Conservation (phyloP, 2,888 invertebrate species). For the Agonopterix arenella region DNA sequence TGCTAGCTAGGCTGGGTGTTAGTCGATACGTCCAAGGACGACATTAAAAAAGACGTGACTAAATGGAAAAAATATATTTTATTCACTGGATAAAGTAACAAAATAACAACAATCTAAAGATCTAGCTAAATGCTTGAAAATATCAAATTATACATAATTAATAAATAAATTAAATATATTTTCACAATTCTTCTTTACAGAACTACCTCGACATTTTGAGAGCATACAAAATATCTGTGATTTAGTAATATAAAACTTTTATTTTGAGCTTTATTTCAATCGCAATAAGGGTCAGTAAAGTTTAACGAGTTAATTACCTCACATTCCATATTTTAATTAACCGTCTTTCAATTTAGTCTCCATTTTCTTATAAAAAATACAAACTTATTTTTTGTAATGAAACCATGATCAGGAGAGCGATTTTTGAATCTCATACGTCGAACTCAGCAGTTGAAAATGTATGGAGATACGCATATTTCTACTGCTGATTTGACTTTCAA, state of each 20-base stretch:
- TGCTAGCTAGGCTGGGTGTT: too few relatives aligned
- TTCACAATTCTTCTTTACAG: background rate
- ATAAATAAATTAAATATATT: conserved; percentile 1
- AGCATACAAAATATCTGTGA: background rate
- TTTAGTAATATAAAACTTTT: background rate
- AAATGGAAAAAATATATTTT: conserved; percentile 52
- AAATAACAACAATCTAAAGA: conserved; percentile 6
- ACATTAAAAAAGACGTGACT: conserved; percentile 2
- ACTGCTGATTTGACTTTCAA: too few relatives aligned
- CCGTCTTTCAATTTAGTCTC: too few relatives aligned
- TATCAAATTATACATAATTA: conserved; percentile 1
- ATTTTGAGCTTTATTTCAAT: background rate
- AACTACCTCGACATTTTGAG: background rate
- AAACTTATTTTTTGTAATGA: too few relatives aligned
- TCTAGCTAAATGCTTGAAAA: conserved; percentile 6
- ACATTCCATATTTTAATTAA: too few relatives aligned
- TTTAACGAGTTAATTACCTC: too few relatives aligned
- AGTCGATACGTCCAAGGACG: background rate
- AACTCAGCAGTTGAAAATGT: too few relatives aligned
- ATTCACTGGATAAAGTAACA: conserved; percentile 27
- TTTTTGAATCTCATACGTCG: too few relatives aligned
- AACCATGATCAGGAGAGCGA: too few relatives aligned
- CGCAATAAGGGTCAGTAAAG: background rate
- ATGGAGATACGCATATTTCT: too few relatives aligned
- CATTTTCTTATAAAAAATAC: too few relatives aligned